phyloP scores from a whole-genome alignment of 64 coral and sea anemone species.

The Stichodactyla helianthus region DNA sequence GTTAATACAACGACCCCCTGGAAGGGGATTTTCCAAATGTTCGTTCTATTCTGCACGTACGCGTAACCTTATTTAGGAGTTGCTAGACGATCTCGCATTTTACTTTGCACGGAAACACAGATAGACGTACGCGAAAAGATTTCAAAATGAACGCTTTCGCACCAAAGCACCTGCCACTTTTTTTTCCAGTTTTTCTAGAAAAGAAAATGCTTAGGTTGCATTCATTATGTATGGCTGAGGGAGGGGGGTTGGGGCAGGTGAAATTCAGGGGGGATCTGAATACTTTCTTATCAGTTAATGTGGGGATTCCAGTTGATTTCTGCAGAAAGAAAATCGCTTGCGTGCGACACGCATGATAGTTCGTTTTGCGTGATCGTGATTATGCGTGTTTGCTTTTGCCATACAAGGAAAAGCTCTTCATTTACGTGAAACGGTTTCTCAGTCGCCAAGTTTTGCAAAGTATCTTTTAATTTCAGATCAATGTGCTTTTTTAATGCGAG shows the following conservation, averaged over 20 bases:
- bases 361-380: neutral
- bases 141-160: no score
- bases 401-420: neutral
- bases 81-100: neutral
- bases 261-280: no score
- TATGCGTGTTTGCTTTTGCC: neutral
- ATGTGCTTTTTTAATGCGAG: no score
- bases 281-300: no score
- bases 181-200: no score
- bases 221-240: no score
- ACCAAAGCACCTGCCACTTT: no score
- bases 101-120: neutral
- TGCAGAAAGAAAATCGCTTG: neutral
- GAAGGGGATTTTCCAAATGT: neutral
- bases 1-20: neutral
- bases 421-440: no score
- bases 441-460: no score
- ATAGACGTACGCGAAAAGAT: neutral
- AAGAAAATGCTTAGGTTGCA: no score
- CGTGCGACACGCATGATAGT: neutral
- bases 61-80: neutral
- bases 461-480: no score
- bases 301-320: neutral
- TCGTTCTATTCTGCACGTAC: neutral
- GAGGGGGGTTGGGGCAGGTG: no score